Conservation (phyloP, 2,113 vertebrate genomes). For the Lasiurus cinereus region DNA sequence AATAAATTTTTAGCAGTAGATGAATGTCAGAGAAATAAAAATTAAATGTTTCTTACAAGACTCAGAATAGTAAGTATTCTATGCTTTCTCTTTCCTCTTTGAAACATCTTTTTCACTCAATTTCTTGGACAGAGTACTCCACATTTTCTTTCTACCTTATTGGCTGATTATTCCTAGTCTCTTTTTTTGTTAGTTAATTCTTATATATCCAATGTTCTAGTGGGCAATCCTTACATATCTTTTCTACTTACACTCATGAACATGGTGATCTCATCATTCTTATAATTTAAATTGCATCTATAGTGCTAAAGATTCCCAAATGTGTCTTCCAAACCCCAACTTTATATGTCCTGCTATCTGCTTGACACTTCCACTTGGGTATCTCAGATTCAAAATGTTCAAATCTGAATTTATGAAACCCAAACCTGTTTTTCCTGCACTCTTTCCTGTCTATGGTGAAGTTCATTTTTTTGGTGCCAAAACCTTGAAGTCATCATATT, state of each 20-base stretch:
- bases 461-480: background rate
- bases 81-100: background rate
- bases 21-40: background rate
- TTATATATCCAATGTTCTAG: background rate
- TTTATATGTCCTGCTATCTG: background rate
- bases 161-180: background rate
- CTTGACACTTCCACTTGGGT: background rate
- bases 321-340: background rate
- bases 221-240: background rate
- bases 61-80: background rate
- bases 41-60: background rate
- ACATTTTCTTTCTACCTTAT: background rate
- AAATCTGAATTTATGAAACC: background rate
- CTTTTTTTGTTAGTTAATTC: background rate
- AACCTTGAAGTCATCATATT: background rate
- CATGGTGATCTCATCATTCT: background rate
- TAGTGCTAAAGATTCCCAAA: background rate
- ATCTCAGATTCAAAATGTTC: background rate
- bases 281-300: background rate
- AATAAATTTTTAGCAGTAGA: background rate
- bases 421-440: background rate
- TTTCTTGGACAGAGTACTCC: background rate
- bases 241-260: background rate
- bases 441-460: background rate
- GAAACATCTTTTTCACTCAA: background rate